Percentiles rank a stretch among this genome's conserved stretches.
phyloP scores from a whole-genome alignment of 2,113 vertebrate species.

The Melanerpes aurifrons region DNA sequence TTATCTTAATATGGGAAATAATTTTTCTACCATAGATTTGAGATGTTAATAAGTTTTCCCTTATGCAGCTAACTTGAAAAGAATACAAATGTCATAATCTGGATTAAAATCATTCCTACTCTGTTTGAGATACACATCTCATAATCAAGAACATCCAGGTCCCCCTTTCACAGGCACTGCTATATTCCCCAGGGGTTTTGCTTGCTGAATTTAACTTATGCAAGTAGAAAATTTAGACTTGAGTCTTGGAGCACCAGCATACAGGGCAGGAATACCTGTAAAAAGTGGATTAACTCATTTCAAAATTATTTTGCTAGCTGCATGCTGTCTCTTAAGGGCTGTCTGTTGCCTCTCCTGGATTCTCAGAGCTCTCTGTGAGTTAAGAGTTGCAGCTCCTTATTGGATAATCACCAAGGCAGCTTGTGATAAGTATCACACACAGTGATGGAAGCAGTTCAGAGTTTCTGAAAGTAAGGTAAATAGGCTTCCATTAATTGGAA shows the following conservation, averaged over 20 bases:
- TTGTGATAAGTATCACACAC: slow-evolving; percentile 53
- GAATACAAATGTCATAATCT: slow-evolving; percentile 72
- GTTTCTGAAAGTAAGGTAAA: slow-evolving; percentile 62
- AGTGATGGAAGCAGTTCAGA: slow-evolving; percentile 51
- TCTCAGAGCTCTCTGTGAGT: slow-evolving; percentile 8
- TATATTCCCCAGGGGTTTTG: slow-evolving; percentile 44
- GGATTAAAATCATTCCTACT: slow-evolving; percentile 68
- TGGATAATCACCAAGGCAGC: slow-evolving; percentile 51
- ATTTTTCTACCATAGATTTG: slow-evolving; percentile 52
- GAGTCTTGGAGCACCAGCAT: not conserved
- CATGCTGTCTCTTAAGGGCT: not conserved
- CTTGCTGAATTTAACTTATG: slow-evolving; percentile 5
- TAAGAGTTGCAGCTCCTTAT: not conserved
- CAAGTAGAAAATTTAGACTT: slow-evolving; percentile 34
- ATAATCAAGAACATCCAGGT: slow-evolving; percentile 47
- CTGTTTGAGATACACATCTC: slow-evolving; percentile 59
- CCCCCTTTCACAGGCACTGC: slow-evolving; percentile 32
- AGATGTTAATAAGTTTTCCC: slow-evolving; percentile 47
- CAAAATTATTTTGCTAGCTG: slow-evolving; percentile 2
- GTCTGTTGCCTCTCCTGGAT: not conserved
- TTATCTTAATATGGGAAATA: slow-evolving; percentile 53
- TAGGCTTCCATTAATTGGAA: slow-evolving; percentile 59
- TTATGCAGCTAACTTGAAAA: slow-evolving; percentile 62
- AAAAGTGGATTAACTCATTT: slow-evolving; percentile 25
- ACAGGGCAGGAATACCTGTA: not conserved